Percentiles rank a stretch among this genome's conserved stretches.
Conservation (phyloP, 1,140 invertebrate genomes). For the Macrostomum lignano region DNA sequence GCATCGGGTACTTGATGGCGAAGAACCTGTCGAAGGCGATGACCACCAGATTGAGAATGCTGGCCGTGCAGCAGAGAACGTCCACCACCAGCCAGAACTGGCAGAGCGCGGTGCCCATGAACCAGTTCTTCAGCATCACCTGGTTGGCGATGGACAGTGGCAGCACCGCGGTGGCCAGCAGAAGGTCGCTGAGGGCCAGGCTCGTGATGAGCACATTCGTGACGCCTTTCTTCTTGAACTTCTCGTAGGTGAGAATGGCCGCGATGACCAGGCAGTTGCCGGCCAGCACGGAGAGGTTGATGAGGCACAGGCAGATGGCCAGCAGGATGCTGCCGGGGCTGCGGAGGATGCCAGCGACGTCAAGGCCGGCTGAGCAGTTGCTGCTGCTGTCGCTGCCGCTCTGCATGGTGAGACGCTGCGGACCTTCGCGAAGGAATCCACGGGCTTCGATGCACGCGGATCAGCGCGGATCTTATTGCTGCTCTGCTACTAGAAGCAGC, state of each 20-base stretch:
- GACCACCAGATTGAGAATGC: conserved; percentile 27
- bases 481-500: too few species aligned
- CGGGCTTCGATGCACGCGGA: too few species aligned
- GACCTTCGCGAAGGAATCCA: too few species aligned
- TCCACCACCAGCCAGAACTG: conserved; percentile 28
- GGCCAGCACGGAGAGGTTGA: conserved; percentile 44
- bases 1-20: conserved; percentile 25
- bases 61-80: conserved; percentile 26
- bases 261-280: conserved; percentile 58
- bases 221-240: conserved; percentile 49
- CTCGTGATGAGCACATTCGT: conserved; percentile 82
- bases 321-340: too few species aligned
- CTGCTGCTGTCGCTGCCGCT: too few species aligned
- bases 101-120: conserved; percentile 22
- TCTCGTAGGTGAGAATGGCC: conserved; percentile 54
- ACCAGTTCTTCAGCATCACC: conserved; percentile 17
- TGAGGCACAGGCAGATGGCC: too few species aligned
- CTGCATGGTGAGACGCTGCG: too few species aligned
- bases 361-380: too few species aligned
- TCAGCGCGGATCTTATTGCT: too few species aligned
- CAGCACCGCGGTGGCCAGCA: conserved; percentile 30
- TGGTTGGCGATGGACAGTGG: conserved; percentile 21
- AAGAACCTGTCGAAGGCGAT: conserved; percentile 29
- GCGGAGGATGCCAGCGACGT: too few species aligned
- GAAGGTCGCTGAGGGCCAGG: conserved; percentile 59